These are phyloP conservation scores for Maylandia zebra DNA, from an alignment of 2,113 vertebrate genomes.

Conservation along the genomic window DNA sequence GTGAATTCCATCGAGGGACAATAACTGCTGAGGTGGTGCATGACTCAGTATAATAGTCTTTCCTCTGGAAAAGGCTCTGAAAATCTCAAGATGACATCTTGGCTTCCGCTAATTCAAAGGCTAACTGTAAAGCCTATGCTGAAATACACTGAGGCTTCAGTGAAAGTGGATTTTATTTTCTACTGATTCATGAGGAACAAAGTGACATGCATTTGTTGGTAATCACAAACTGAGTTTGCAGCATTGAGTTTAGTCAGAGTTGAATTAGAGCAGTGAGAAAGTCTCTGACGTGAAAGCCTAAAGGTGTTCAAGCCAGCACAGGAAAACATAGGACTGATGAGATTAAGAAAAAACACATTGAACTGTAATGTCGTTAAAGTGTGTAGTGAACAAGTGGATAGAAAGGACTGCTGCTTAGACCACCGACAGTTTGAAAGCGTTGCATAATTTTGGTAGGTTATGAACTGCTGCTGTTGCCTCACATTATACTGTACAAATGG, in stretches of 20 bases:
- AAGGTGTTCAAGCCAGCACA: neutral
- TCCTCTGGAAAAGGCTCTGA: neutral
- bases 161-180: neutral
- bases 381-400: neutral
- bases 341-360: neutral
- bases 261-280: neutral
- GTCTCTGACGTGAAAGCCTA: neutral
- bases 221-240: neutral
- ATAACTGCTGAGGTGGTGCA: neutral
- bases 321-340: neutral
- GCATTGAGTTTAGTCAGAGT: neutral
- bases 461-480: neutral
- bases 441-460: neutral
- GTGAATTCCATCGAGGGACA: rapidly evolving
- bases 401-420: neutral
- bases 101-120: neutral
- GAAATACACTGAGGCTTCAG: neutral
- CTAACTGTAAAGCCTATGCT: neutral
- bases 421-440: neutral
- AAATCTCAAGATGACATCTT: neutral
- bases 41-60: neutral
- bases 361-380: neutral
- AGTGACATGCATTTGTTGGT: neutral
- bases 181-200: neutral
- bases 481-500: neutral